These are phyloP conservation scores for Germaria angustata DNA, from an alignment of 2,888 invertebrate species.

Conservation along the genomic window DNA sequence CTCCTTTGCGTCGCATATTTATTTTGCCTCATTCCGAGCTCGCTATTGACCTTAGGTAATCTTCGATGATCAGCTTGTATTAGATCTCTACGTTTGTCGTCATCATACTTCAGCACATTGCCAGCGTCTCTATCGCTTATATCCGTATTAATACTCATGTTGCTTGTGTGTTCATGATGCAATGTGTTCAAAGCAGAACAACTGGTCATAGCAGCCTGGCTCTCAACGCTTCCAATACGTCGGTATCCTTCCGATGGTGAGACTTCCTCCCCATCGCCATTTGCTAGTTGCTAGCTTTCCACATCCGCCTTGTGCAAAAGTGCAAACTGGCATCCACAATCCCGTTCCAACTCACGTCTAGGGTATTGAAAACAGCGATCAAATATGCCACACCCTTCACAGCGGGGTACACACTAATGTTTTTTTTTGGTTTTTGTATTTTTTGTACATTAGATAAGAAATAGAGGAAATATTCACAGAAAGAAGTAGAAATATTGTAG, in stretches of 20 bases:
- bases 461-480: conserved; percentile 23
- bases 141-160: conserved; percentile 30
- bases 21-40: conserved; percentile 69
- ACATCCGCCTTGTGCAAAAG: conserved; percentile 91
- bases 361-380: conserved; percentile 94
- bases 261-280: conserved; percentile 72
- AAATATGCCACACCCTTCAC: conserved; percentile 92
- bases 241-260: conserved; percentile 75
- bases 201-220: conserved; percentile 70
- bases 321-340: conserved; percentile 95
- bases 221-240: conserved; percentile 73
- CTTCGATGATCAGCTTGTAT: conserved; percentile 18
- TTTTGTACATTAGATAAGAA: conserved; percentile 1
- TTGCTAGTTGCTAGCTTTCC: conserved; percentile 82
- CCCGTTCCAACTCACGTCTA: conserved; percentile 86
- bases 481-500: conserved; percentile 32
- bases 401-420: conserved; percentile 82
- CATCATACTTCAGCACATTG: conserved; percentile 57
- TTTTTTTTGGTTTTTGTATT: conserved; percentile 15
- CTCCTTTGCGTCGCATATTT: conserved; percentile 75
- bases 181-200: conserved; percentile 62
- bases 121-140: conserved; percentile 38
- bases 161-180: conserved; percentile 55
- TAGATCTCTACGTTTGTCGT: conserved; percentile 54
- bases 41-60: conserved; percentile 10